Conservation (phyloP, 2,113 vertebrate genomes). For the Diglossa brunneiventris region DNA sequence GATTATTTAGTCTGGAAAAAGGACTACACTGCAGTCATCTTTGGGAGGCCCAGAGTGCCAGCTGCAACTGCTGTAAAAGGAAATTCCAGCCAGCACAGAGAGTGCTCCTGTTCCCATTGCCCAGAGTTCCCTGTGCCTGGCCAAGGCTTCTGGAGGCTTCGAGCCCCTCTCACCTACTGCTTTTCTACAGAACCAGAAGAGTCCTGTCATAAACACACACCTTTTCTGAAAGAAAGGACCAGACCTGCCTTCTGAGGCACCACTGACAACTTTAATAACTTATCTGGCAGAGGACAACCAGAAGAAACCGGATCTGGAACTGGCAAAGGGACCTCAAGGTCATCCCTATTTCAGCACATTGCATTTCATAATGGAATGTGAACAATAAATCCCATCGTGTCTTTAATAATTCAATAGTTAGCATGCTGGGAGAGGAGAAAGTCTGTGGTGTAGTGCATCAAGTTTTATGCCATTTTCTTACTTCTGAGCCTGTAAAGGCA, state of each 20-base stretch:
- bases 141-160: background rate
- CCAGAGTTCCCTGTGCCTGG: rapidly evolving
- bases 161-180: background rate
- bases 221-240: background rate
- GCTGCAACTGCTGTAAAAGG: constrained; percentile 2
- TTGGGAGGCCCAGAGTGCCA: background rate
- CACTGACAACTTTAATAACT: background rate
- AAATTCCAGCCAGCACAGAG: constrained; percentile 41
- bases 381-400: background rate
- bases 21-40: background rate
- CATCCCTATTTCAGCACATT: background rate
- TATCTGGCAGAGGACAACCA: background rate
- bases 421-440: background rate
- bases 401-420: background rate
- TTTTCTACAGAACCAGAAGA: background rate
- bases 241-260: background rate
- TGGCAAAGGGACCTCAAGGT: background rate
- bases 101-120: background rate
- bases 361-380: background rate
- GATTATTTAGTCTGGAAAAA: constrained; percentile 40
- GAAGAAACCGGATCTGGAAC: background rate
- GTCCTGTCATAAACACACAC: background rate
- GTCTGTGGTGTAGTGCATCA: background rate
- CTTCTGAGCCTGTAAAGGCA: background rate
- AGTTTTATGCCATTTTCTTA: background rate